Percentiles rank a stretch among this genome's conserved stretches.
Conservation (phyloP, 2,113 vertebrate genomes). For the Lichenostomus cassidix region DNA sequence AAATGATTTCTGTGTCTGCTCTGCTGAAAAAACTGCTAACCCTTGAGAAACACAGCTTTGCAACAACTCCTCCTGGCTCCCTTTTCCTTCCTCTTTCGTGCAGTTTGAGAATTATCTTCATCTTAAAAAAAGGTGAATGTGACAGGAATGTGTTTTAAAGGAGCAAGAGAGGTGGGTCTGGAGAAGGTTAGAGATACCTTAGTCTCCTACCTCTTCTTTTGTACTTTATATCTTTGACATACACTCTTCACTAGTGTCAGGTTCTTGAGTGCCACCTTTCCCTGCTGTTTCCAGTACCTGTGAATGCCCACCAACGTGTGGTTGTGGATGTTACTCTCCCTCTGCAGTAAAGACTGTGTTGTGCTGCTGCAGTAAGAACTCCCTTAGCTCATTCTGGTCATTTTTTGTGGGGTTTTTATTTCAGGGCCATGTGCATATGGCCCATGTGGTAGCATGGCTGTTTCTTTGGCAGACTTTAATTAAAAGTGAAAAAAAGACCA, state of each 20-base stretch:
- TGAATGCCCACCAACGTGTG: rapidly evolving
- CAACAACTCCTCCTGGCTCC: background rate
- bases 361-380: background rate
- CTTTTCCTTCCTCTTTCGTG: background rate
- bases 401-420: background rate
- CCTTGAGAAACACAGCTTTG: background rate
- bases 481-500: background rate
- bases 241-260: rapidly evolving
- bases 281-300: background rate
- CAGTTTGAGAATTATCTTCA: background rate
- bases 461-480: background rate
- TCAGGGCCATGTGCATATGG: rapidly evolving
- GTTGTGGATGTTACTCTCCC: background rate
- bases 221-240: background rate
- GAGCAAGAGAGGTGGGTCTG: background rate
- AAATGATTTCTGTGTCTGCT: background rate
- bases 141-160: background rate
- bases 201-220: no score
- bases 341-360: background rate
- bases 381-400: background rate
- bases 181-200: background rate
- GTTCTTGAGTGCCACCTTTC: background rate
- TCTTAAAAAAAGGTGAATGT: background rate
- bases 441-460: rapidly evolving
- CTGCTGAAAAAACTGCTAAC: background rate